Conservation (phyloP, 2,888 invertebrate genomes). For the Conomelus anceps region DNA sequence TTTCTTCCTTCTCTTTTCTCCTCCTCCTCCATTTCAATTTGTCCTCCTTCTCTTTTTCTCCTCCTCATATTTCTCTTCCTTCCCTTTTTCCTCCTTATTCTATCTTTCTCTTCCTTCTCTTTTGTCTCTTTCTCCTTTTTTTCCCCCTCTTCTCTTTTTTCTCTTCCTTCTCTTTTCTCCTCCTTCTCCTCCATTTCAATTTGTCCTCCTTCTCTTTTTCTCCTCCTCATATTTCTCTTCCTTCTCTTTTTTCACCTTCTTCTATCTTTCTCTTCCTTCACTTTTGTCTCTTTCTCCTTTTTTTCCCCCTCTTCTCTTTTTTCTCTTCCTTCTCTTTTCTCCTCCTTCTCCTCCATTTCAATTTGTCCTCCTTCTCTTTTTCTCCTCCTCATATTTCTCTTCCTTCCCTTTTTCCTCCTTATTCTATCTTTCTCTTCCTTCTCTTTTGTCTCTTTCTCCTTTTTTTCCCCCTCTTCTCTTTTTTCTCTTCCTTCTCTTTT, state of each 20-base stretch:
- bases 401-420: background rate
- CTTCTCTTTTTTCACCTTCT: background rate
- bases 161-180: background rate
- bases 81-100: background rate
- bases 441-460: background rate
- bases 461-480: background rate
- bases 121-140: background rate
- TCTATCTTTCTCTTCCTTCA: background rate
- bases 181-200: background rate
- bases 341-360: background rate
- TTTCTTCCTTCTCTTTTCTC: background rate
- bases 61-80: background rate
- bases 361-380: background rate
- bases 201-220: background rate
- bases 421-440: background rate
- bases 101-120: background rate
- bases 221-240: background rate
- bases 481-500: background rate
- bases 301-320: background rate
- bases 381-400: background rate
- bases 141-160: background rate
- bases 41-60: background rate
- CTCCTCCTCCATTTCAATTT: background rate
- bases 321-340: background rate
- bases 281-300: background rate